A percentile compares a stretch with the other conserved stretches of the same genome.
Evolutionary conservation across 2,797 vertebrate genomes (phyloP).

Genomic region (Danio tinwini): DNA sequence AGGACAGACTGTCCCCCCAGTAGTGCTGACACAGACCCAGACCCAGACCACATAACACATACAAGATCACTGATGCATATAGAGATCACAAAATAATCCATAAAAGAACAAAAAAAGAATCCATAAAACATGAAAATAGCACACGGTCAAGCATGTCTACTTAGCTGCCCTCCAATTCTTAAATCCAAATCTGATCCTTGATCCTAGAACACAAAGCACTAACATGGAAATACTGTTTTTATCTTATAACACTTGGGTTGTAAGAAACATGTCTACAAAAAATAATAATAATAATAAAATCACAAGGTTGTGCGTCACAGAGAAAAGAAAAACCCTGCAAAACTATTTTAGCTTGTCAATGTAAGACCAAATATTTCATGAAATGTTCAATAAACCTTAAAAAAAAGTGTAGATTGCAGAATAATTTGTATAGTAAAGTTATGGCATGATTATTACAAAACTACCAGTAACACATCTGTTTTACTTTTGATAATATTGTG

Average conservation of each 20-base stretch:
- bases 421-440: too few species aligned
- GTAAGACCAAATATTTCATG: background rate
- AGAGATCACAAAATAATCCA: background rate
- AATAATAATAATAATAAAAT: too few species aligned
- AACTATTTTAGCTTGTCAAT: background rate
- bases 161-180: conserved; percentile 48
- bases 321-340: background rate
- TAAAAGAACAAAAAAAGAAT: background rate
- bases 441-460: too few species aligned
- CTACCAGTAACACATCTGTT: too few species aligned
- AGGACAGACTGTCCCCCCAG: conserved; percentile 10
- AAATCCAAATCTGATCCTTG: conserved; percentile 11
- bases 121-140: background rate
- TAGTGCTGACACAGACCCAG: background rate
- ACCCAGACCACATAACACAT: background rate
- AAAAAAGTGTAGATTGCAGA: too few species aligned
- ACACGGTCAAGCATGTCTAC: conserved; percentile 47
- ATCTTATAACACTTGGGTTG: background rate
- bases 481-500: too few species aligned
- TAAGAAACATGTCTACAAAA: background rate
- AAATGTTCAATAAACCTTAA: too few species aligned
- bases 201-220: conserved; percentile 16
- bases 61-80: background rate
- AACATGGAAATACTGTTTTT: background rate
- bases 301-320: background rate